Percentiles rank a stretch among this genome's conserved stretches.
These are phyloP conservation scores for Tokudaia muenninki DNA, from an alignment of 2,797 vertebrate genomes.

Conservation along the genomic window DNA sequence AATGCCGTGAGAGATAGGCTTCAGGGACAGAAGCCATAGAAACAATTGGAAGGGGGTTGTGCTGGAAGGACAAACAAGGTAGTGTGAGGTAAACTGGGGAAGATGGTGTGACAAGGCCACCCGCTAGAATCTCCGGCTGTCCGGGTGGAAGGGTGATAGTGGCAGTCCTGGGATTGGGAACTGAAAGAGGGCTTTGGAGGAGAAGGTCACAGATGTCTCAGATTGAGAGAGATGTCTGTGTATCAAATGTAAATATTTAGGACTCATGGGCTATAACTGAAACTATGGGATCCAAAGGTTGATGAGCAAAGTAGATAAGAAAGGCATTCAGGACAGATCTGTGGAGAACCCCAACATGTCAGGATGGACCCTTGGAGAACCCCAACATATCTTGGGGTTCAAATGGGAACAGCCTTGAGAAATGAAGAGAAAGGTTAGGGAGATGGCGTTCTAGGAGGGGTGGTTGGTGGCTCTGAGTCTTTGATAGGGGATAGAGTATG, in stretches of 20 bases:
- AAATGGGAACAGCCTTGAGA: background rate
- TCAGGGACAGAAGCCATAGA: too few relatives aligned
- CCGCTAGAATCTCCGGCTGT: background rate
- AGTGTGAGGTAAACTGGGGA: background rate
- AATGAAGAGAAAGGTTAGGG: background rate
- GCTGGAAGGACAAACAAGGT: background rate
- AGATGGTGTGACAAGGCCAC: background rate
- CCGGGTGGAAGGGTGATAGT: background rate
- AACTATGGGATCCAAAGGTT: background rate
- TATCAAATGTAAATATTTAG: background rate
- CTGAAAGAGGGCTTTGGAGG: background rate
- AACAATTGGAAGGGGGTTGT: background rate
- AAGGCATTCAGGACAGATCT: background rate
- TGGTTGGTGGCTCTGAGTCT: background rate
- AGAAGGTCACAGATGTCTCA: background rate
- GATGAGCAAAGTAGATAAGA: background rate
- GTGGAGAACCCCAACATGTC: background rate
- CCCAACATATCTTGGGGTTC: background rate
- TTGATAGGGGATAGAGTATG: background rate
- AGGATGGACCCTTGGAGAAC: background rate
- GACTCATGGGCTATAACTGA: background rate
- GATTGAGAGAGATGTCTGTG: background rate
- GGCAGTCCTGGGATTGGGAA: background rate
- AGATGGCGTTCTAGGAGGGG: background rate
- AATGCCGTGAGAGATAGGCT: background rate